Base-by-base conservation (phyloP, 2,797 vertebrate species). In the Alcedo atthis region DNA sequence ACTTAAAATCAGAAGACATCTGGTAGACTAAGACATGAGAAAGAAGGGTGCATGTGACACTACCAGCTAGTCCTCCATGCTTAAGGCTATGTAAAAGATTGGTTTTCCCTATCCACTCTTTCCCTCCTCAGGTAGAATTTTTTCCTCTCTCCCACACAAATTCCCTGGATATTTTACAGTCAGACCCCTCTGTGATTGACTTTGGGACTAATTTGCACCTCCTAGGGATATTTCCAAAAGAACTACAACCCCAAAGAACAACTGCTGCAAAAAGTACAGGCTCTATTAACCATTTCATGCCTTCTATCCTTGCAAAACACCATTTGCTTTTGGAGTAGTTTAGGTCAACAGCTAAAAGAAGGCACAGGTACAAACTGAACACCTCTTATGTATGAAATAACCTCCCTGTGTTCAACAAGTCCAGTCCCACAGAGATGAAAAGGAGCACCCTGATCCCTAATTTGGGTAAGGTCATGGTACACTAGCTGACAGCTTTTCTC, bases 341-440 rank as follows among this genome's bases (percentile, higher is more conserved):
- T 33, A 90, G 78, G 42, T 33, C 35, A 53, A 33, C 5, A 69
- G 28, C 12, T 40, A 45, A 62, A 69, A 35, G 37, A 68, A 6
- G 8, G 14, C 16, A 26, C 5, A 30, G 20, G 7, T 37, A 58
- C 8, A 11, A 11, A 5, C 6, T 21, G 40, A 45, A 26, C 7
- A 21, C 8, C n/a, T 75, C 61, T 30, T 32, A 20, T 1, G 22
- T 19, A 28, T 6, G 49, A 71, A 87, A 82, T 21, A 20, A 22
- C 30, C 32, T 32, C n/a, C 24, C 6, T 17, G 2, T 0, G 1
- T 49, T 59, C 35, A 49, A 57, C 42, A 51, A 18, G 22, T 35
- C 64, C 49, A 45, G 0, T 12, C 20, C 16, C 26, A 26, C 17
- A 8, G 1, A 15, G 69, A 26, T 1, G 0, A 33, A 6, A 9